These are phyloP conservation scores for Stenchaetothrips biformis DNA, from an alignment of 2,888 invertebrate genomes.

Conservation along the genomic window DNA sequence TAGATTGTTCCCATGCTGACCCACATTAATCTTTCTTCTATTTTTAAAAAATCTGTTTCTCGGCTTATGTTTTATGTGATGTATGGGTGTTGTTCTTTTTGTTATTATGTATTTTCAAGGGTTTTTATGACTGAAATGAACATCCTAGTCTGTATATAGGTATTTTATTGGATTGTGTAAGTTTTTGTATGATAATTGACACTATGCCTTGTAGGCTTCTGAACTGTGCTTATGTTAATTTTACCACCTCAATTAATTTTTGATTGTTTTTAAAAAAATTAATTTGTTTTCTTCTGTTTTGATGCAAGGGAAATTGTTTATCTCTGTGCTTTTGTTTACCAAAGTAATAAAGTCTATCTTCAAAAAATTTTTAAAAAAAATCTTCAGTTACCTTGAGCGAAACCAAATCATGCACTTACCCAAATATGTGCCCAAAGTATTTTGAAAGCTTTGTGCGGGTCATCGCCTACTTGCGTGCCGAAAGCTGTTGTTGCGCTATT, in stretches of 20 bases:
- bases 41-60: background rate
- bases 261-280: background rate
- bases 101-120: background rate
- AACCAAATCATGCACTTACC: no score
- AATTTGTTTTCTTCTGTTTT: background rate
- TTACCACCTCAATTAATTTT: background rate
- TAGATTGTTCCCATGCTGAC: background rate
- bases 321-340: background rate
- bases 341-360: no score
- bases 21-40: background rate
- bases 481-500: no score
- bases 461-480: no score
- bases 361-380: no score
- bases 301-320: background rate
- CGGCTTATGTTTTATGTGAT: background rate
- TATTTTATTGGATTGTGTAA: background rate
- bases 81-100: background rate
- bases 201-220: background rate
- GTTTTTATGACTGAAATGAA: constrained; percentile 3
- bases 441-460: no score
- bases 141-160: background rate
- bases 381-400: no score
- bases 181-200: background rate
- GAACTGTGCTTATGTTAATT: no score
- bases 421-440: no score